Base-by-base conservation (phyloP, 2,888 invertebrate genomes). In the Ectobius pallidus region DNA sequence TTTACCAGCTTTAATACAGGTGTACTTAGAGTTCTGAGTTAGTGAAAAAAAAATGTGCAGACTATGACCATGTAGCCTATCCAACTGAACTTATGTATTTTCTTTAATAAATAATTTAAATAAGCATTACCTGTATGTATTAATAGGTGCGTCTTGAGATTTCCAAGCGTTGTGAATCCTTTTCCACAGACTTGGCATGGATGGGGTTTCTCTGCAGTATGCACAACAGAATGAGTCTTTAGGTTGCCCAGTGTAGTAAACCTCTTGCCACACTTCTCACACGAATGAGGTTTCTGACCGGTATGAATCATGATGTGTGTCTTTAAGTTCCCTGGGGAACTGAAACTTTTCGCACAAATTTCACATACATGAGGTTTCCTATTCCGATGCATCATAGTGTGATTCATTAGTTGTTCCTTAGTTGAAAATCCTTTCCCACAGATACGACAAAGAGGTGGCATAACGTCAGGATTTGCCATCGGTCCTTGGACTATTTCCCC, bases 251-350 rank as follows among this genome's bases (percentile, higher is more conserved):
- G 20, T 0, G 71, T 63, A 7, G 71, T 46, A 39, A 71, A 71
- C 22, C 49, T 49, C 49, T 71, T 71, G n/a, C 71, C 71, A 39
- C 71, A 71, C 22, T 63, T 62, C 9, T 71, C 71, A 34, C 71
- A 71, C 4, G 71, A 32, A 22, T 63, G 63, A 27, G 62, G 62
- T 16, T 71, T 71, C 39, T 46, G 70, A 7, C 62, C 70, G 18
- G 58, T 70, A 39, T 62, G 65, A 4, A 46, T 65, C 65, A 65
- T 65, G 16, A 65, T 46, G 11, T 65, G 65, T 9, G 65, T 65
- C n/a, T 65, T 65, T 27, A 65, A 46, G 16, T 65, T 65, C 1
- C 65, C 65, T 22, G 65, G 65, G 27, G 65, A 65, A 65, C 65
- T 46, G 9, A 65, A 65, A 18, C 65, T 65, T 46, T 65, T 65